A percentile compares a stretch with the other conserved stretches of the same genome.
phyloP scores from a whole-genome alignment of 2,797 vertebrate species.

The Micrastur ruficollis region DNA sequence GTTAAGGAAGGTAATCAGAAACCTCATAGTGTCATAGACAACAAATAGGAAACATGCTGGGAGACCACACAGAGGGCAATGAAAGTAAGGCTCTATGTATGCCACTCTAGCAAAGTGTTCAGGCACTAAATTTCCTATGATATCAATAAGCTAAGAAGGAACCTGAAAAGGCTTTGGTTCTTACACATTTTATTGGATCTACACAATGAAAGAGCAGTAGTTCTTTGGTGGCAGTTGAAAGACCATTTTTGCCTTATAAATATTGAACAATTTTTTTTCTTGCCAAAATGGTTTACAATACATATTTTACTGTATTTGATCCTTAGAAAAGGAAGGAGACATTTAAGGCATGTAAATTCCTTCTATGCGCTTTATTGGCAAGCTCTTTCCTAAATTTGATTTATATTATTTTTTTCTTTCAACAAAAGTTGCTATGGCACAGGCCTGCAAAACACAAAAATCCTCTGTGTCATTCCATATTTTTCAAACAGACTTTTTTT shows the following conservation, averaged over 20 bases:
- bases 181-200: not conserved
- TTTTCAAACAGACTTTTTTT: not conserved
- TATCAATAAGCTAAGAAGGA: not conserved
- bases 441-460: not conserved
- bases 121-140: not conserved
- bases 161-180: not conserved
- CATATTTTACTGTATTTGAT: not conserved
- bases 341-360: not conserved
- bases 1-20: not conserved
- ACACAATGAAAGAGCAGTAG: not conserved
- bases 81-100: not conserved
- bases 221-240: not conserved
- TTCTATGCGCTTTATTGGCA: not conserved
- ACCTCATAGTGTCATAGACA: not conserved
- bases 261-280: not conserved
- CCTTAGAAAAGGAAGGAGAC: not conserved
- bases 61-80: not conserved
- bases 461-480: not conserved
- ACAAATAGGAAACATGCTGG: slow-evolving; percentile 1
- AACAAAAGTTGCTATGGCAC: not conserved
- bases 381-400: not conserved
- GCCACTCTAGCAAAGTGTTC: not conserved
- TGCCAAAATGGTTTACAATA: not conserved
- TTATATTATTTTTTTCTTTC: not conserved
- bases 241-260: not conserved